phyloP scores from a whole-genome alignment of 2,113 vertebrate species.

The Orthonyx spaldingii region DNA sequence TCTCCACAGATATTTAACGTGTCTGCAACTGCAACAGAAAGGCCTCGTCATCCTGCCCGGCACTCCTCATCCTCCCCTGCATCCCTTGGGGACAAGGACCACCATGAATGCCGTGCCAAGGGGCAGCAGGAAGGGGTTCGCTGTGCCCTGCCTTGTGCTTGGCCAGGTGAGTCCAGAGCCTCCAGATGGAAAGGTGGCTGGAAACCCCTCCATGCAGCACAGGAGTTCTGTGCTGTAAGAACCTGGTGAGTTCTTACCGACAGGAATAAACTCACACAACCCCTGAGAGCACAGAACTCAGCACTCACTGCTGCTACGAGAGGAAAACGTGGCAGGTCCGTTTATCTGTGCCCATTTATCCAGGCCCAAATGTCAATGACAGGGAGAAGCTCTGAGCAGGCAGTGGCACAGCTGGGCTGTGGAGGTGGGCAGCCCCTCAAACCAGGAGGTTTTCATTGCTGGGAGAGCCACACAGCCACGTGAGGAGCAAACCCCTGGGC shows the following conservation, averaged over 20 bases:
- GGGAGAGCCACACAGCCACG: accelerated
- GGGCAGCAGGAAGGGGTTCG: background rate
- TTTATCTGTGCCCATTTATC: accelerated
- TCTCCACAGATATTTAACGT: background rate
- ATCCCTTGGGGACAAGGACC: accelerated
- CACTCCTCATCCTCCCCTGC: background rate
- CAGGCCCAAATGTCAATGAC: accelerated
- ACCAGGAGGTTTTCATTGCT: accelerated
- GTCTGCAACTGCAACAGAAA: background rate
- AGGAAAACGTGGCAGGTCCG: accelerated
- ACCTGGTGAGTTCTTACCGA: accelerated
- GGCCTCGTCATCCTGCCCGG: background rate
- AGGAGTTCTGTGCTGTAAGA: too few relatives aligned
- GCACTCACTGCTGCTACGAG: accelerated
- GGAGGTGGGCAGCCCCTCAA: background rate
- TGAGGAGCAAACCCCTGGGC: accelerated
- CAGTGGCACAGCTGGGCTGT: background rate
- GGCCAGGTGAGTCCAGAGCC: background rate
- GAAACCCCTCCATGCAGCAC: background rate
- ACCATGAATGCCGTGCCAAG: accelerated
- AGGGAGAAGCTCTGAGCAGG: background rate
- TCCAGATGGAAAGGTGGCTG: accelerated
- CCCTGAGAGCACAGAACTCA: background rate
- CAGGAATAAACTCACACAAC: accelerated
- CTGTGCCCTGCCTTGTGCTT: background rate